Percentiles rank a stretch among this genome's conserved stretches.
phyloP scores from a whole-genome alignment of 2,888 invertebrate genomes.

The Acronicta psi region DNA sequence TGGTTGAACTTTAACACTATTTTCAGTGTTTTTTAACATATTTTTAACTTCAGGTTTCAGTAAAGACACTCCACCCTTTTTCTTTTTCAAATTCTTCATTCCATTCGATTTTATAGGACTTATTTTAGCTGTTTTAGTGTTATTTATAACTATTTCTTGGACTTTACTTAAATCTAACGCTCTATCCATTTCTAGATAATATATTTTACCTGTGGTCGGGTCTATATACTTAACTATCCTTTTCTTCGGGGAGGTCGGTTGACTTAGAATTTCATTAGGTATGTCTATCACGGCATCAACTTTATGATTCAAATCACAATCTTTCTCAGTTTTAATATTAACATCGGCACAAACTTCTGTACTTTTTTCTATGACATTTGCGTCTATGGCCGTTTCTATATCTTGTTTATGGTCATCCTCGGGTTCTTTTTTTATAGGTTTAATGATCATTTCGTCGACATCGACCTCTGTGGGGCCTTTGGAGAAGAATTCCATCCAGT shows the following conservation, averaged over 20 bases:
- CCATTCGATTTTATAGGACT: constrained; percentile 79
- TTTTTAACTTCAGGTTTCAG: constrained; percentile 77
- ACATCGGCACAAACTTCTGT: constrained; percentile 8
- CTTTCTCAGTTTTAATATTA: constrained; percentile 27
- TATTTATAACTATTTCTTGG: constrained; percentile 81
- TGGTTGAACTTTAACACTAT: constrained; percentile 45
- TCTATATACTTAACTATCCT: constrained; percentile 84
- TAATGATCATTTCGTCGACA: constrained; percentile 83
- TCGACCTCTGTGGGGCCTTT: constrained; percentile 76
- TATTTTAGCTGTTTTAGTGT: constrained; percentile 73
- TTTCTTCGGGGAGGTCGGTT: constrained; percentile 69
- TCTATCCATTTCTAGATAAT: constrained; percentile 83
- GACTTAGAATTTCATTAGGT: constrained; percentile 66
- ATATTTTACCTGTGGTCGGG: constrained; percentile 80
- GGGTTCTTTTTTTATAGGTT: constrained; percentile 70
- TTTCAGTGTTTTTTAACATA: constrained; percentile 64
- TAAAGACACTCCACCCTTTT: constrained; percentile 70
- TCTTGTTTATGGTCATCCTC: constrained; percentile 54
- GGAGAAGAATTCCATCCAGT: constrained; percentile 82
- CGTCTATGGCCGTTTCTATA: constrained; percentile 32
- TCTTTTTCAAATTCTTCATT: constrained; percentile 67
- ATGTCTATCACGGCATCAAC: constrained; percentile 48
- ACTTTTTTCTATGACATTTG: constrained; percentile 32
- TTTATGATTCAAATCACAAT: constrained; percentile 25
- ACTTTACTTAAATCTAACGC: constrained; percentile 78